These are phyloP conservation scores for Zosterops japonicus DNA, from an alignment of 2,113 vertebrate genomes.

Conservation along the genomic window DNA sequence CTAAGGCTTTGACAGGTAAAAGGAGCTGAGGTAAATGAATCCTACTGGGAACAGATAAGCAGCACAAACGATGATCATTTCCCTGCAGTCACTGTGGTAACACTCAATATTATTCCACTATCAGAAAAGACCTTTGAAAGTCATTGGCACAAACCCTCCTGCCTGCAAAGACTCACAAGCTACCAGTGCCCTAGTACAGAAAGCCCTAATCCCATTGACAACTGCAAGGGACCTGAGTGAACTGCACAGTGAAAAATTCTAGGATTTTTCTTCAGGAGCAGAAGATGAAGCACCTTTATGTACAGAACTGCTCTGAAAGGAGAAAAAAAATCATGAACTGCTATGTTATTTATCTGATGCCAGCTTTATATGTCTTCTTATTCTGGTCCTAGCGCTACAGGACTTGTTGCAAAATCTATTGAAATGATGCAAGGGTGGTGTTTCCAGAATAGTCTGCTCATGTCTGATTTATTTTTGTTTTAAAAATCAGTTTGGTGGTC, in stretches of 20 bases:
- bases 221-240: background rate
- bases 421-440: background rate
- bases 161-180: background rate
- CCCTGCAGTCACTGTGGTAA: background rate
- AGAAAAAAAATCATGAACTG: background rate
- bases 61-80: background rate
- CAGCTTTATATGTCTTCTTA: background rate
- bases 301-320: background rate
- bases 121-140: background rate
- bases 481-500: background rate
- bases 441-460: background rate
- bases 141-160: background rate
- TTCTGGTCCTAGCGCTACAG: background rate
- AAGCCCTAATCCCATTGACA: background rate
- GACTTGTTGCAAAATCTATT: background rate
- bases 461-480: background rate
- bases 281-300: background rate
- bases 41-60: background rate
- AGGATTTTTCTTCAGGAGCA: background rate
- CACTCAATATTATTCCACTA: accelerated
- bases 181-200: background rate
- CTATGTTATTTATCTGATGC: background rate
- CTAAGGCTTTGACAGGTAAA: background rate
- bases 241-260: background rate
- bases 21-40: background rate